phyloP scores from a whole-genome alignment of 2,797 vertebrate species.

The Sebastes melanostomus region DNA sequence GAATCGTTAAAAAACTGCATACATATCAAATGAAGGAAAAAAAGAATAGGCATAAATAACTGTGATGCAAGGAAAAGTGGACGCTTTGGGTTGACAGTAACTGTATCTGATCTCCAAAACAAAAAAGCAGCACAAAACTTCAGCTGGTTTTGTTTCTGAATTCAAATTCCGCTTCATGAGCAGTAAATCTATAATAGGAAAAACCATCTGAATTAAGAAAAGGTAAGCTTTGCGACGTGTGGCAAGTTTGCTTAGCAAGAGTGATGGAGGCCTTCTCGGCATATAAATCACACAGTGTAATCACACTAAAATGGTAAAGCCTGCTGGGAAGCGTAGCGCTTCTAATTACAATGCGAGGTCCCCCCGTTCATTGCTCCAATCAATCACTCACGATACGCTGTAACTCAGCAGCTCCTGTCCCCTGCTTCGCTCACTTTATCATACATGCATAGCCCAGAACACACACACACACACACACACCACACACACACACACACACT shows the following conservation, averaged over 20 bases:
- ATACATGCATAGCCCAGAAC: conserved; percentile 14
- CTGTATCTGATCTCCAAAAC: neutral
- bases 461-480: conserved; percentile 1
- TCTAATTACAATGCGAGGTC: conserved; percentile 56
- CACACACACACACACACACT: conserved; percentile 12
- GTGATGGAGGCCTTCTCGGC: conserved; percentile 16
- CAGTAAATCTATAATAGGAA: neutral
- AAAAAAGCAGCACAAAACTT: neutral
- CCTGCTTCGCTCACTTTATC: conserved; percentile 20
- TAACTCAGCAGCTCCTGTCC: conserved; percentile 17
- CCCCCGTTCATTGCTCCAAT: conserved; percentile 34
- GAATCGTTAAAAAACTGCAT: neutral
- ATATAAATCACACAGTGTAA: conserved; percentile 56
- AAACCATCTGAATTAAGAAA: neutral
- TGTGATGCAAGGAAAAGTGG: neutral
- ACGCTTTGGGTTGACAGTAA: neutral
- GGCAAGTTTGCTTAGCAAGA: conserved; percentile 32
- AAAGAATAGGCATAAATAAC: neutral
- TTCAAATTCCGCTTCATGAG: conserved; percentile 3
- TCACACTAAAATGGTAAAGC: conserved; percentile 58
- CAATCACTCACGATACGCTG: conserved; percentile 26
- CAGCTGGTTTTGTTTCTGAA: conserved; percentile 15
- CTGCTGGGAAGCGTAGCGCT: conserved; percentile 36
- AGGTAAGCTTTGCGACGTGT: conserved; percentile 20
- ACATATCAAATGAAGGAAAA: neutral